phyloP scores from a whole-genome alignment of 2,113 vertebrate genomes.

The Pterocles burchelli region DNA sequence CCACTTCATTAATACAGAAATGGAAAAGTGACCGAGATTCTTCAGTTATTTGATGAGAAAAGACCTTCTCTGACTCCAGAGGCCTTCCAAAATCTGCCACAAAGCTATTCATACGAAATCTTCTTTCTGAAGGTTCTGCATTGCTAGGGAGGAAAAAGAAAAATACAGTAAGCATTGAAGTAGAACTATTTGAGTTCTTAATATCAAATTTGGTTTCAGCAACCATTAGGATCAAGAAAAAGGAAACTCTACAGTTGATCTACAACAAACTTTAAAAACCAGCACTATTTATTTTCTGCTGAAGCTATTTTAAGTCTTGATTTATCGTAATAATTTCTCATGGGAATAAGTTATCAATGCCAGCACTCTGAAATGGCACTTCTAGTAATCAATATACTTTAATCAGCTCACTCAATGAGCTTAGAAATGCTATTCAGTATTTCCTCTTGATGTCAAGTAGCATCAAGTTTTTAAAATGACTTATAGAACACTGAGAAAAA shows the following conservation, averaged over 20 bases:
- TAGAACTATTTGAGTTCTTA: neutral
- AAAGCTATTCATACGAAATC: slow-evolving; percentile 80
- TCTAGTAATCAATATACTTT: neutral
- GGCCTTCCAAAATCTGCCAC: slow-evolving; percentile 77
- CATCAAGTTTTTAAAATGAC: neutral
- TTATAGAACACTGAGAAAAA: neutral
- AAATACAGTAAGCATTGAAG: neutral
- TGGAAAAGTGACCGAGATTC: slow-evolving; percentile 86
- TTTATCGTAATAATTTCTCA: neutral
- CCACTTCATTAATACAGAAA: slow-evolving; percentile 85
- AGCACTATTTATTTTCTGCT: neutral
- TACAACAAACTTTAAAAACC: neutral
- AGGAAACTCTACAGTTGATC: neutral
- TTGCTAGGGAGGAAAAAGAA: slow-evolving; percentile 73
- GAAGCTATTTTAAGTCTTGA: neutral
- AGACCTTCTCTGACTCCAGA: slow-evolving; percentile 77
- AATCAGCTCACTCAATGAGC: neutral
- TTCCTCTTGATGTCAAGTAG: neutral
- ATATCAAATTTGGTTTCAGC: neutral
- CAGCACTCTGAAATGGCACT: neutral
- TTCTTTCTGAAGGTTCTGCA: slow-evolving; percentile 81
- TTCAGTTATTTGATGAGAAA: slow-evolving; percentile 76
- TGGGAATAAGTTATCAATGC: neutral
- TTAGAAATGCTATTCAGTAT: neutral
- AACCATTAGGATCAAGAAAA: neutral